Base-by-base conservation (phyloP, 2,113 vertebrate genomes). In the Dipodomys stephensi region DNA sequence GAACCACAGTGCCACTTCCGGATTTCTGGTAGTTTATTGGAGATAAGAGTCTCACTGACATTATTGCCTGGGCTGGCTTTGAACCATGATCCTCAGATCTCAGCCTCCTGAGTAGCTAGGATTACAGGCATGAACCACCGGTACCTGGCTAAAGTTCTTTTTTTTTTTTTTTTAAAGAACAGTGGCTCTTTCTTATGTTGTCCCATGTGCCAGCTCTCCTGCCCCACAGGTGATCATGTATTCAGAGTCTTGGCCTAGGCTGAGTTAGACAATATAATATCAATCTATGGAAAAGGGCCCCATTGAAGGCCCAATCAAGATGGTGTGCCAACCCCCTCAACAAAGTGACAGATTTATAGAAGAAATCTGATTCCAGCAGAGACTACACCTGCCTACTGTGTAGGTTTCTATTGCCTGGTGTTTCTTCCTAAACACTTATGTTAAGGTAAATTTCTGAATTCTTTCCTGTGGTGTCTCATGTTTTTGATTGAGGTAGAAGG, bases 371-470 rank as follows among this genome's bases (percentile, higher is more conserved):
- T 68, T 81, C 49, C 22, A 81, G 8, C 8, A 86, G 44, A 39
- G 62, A n/a, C n/a, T 23, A 76, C 2, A 6, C 46, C 25, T 77
- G 15, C 30, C 35, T 35, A 7, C 0, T 7, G 0, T 25, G 13
- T 90, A 77, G 1, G 10, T 64, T 84, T 84, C 73, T 71, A 7
- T 53, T 67, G 7, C 16, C 77, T 80, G 18, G 16, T 87, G 28
- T 77, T 13, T 83, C 5, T 87, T 46, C 22, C 19, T 32, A 18
- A 15, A 9, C 35, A 81, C n/a, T 72, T 8, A 76, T 35, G 15
- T 13, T 30, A 88, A 32, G 10, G 25, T 46, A 74, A 46, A 4
- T 46, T 69, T 7, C 65, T 9, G 46, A 60, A 89, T 83, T 32
- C 69, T 90, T 95, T 46, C 46, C n/a, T 20, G 4, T 1, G 44